Conservation (phyloP, 2,888 invertebrate species). For the Flexamia atlantica region DNA sequence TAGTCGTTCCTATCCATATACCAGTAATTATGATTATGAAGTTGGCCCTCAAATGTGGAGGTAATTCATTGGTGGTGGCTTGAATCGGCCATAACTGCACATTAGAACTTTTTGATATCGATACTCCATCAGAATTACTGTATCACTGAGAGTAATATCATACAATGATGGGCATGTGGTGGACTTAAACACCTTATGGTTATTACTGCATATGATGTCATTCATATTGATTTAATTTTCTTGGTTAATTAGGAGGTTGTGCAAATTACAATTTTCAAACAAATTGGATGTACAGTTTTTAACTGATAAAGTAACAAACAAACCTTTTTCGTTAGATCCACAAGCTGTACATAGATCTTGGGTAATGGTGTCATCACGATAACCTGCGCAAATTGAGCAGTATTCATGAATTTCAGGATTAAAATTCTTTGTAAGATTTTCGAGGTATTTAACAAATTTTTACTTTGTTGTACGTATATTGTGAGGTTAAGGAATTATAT, state of each 20-base stretch:
- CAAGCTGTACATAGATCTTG: neutral
- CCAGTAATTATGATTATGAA: neutral
- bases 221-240: neutral
- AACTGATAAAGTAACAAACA: neutral
- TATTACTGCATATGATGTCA: neutral
- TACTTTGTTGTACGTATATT: neutral
- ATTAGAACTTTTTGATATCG: neutral
- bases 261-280: neutral
- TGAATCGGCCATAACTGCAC: neutral
- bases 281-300: neutral
- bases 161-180: neutral
- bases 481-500: neutral
- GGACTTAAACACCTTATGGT: neutral
- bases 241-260: neutral
- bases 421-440: neutral
- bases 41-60: neutral
- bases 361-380: neutral
- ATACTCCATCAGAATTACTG: slow-evolving; percentile 11
- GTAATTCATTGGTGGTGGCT: neutral
- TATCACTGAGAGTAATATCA: neutral
- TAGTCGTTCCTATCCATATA: neutral
- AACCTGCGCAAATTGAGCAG: neutral
- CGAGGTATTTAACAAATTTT: neutral
- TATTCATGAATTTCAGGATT: neutral
- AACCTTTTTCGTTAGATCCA: neutral